Evolutionary conservation across 2,888 invertebrate species (phyloP), one percentile per base, ranked within the genome.

Genomic region (Chrysolina oricalcia): DNA sequence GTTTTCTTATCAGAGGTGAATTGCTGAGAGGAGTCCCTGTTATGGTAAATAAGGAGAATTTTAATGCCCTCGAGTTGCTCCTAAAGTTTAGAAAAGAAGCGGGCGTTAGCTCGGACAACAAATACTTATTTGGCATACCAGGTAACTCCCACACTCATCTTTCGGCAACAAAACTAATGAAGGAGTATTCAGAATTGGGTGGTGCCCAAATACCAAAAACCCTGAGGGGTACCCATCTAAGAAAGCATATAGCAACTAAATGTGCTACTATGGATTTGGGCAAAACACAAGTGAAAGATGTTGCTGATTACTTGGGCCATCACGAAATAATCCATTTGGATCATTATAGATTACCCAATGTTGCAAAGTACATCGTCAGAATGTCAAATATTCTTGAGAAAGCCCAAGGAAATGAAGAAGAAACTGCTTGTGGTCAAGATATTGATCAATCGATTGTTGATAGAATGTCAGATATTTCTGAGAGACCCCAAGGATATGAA

Each of bases 231-330:
- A 72, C 72, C 41, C 72, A 72, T n/a, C 72, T 66, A 13, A 15
- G 72, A 43, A 56, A 72, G 35, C 66, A 72, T 72, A 19, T 72
- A 13, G 72, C 72, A 8, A 71, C 71, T n/a, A 72, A 65, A 72
- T 65, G 71, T 65, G 71, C 50, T 41, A 72, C 71, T 19, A 65
- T 72, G 56, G 41, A 72, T 41, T 66, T 72, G 53, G 19, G 27
- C 11, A 15, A 72, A 41, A 56, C 35, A 6, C 78, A 82, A 79
- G 75, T 83, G 0, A 73, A 68, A 17, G 79, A 80, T 63, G 56
- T 84, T 9, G 82, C 82, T 0, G 81, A 81, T 70, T 84, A 81
- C 77, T 73, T 84, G 79, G 83, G 83, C 9, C 83, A 84, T 65
- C 67, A 79, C 35, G 80, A 83, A 66, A 80, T 82, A 53, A 83